These are phyloP conservation scores for Littorina saxatilis DNA, from an alignment of 1,140 invertebrate genomes.

Conservation along the genomic window DNA sequence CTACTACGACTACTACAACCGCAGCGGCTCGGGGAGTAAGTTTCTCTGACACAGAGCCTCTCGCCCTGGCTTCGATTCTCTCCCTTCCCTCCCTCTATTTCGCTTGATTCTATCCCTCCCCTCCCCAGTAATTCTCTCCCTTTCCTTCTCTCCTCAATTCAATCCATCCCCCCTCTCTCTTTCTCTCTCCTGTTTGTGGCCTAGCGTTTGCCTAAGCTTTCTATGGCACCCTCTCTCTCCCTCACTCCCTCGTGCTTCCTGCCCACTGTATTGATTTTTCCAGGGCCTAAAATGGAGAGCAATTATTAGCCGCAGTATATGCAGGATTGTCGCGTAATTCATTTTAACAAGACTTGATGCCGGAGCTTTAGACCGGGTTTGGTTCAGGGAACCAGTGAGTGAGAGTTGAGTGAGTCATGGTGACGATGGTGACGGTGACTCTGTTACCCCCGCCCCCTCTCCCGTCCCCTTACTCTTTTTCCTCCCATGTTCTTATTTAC, in stretches of 20 bases:
- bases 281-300: conserved; percentile 26
- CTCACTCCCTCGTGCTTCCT: not conserved
- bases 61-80: not conserved
- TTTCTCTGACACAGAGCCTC: not conserved
- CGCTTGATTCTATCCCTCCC: not conserved
- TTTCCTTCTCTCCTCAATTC: too few relatives aligned
- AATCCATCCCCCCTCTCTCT: not conserved
- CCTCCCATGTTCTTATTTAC: conserved; percentile 29
- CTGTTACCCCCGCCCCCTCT: too few relatives aligned
- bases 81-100: not conserved
- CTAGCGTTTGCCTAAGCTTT: not conserved
- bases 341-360: conserved; percentile 35
- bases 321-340: conserved; percentile 39
- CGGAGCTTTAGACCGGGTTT: not conserved
- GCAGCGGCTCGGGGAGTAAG: not conserved
- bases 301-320: conserved; percentile 40
- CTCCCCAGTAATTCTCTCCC: not conserved
- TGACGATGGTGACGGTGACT: not conserved
- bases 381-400: not conserved
- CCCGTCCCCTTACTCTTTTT: not conserved
- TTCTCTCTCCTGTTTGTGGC: not conserved
- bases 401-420: not conserved
- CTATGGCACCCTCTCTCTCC: not conserved
- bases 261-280: conserved; percentile 29
- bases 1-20: not conserved